Conservation (phyloP, 2,888 invertebrate genomes). For the Stenodera caucasica region DNA sequence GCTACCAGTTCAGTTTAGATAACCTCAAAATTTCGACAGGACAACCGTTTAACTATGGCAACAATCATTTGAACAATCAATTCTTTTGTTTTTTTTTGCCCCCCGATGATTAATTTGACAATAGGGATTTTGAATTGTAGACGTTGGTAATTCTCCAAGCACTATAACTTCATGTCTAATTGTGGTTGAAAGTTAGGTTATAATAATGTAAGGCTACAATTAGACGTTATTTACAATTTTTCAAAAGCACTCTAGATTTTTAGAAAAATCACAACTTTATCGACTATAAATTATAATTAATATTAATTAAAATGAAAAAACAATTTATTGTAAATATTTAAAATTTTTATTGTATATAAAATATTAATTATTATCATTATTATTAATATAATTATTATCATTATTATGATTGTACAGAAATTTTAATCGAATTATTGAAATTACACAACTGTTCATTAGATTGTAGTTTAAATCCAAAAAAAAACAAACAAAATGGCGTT, state of each 20-base stretch:
- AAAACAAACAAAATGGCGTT: too few relatives aligned
- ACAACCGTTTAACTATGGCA: neutral
- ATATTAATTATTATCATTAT: neutral
- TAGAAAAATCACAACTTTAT: too few relatives aligned
- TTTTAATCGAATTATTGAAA: constrained; percentile 8
- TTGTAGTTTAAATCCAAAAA: neutral
- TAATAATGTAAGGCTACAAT: neutral
- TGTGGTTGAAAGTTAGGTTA: neutral
- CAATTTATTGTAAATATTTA: constrained; percentile 5
- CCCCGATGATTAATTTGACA: too few relatives aligned
- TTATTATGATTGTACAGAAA: constrained; percentile 8
- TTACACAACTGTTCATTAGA: neutral
- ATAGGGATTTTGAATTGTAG: neutral
- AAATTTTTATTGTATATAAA: constrained; percentile 3
- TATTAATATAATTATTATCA: neutral
- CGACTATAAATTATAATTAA: too few relatives aligned
- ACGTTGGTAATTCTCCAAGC: neutral
- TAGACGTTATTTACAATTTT: neutral
- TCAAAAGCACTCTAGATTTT: neutral
- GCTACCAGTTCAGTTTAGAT: constrained; percentile 61
- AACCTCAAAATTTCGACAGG: constrained; percentile 8
- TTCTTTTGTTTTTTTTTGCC: neutral
- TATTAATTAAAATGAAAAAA: neutral
- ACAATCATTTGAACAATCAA: constrained; percentile 13
- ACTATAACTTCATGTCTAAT: neutral